Evolutionary conservation across 1,140 invertebrate genomes (phyloP).

Genomic region (Phthorimaea operculella): DNA sequence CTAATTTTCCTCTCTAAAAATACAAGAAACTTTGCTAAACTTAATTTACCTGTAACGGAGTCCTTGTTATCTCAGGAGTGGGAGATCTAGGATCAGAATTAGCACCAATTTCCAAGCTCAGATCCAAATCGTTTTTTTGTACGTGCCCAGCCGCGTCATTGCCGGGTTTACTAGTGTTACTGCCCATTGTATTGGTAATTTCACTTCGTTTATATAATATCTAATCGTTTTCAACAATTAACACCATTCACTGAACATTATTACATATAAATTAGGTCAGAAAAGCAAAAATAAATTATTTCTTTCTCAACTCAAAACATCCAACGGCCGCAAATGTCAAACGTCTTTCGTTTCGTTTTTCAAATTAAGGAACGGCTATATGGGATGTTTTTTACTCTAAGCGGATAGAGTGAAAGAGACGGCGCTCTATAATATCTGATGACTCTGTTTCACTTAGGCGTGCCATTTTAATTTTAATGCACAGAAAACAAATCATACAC

Average conservation of each 20-base stretch:
- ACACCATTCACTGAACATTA: conserved; percentile 2
- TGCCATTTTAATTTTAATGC: no score
- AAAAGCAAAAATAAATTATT: background rate
- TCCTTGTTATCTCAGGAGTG: conserved; percentile 56
- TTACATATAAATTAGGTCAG: conserved; percentile 17
- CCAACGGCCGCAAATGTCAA: conserved; percentile 55
- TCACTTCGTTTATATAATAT: background rate
- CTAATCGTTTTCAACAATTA: background rate
- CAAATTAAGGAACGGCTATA: conserved; percentile 17
- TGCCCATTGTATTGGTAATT: conserved; percentile 39
- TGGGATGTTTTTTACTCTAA: background rate
- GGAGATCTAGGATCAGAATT: conserved; percentile 60
- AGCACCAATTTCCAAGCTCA: conserved; percentile 24
- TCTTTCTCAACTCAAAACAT: conserved; percentile 38
- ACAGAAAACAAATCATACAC: no score
- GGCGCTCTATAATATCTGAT: background rate
- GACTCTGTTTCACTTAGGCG: no score
- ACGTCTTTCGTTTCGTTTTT: conserved; percentile 34
- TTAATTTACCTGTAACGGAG: conserved; percentile 48
- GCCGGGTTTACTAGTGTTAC: conserved; percentile 46
- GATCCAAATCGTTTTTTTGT: conserved; percentile 32
- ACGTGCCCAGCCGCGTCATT: conserved; percentile 31
- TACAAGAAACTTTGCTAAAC: background rate
- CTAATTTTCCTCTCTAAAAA: background rate
- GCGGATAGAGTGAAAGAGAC: background rate